Conservation (phyloP, 2,113 vertebrate species). For the Manacus vitellinus region DNA sequence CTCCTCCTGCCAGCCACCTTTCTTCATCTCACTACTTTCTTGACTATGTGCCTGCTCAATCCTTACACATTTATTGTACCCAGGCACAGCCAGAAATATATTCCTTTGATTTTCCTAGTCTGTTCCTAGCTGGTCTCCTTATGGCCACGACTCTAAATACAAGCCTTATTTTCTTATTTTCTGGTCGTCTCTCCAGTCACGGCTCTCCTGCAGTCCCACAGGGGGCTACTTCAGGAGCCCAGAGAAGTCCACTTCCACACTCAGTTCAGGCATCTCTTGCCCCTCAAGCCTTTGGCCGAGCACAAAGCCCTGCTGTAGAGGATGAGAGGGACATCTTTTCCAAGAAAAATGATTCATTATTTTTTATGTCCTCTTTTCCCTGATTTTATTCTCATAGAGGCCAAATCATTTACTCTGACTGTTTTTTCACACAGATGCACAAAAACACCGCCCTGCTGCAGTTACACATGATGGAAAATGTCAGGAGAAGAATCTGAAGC, state of each 20-base stretch:
- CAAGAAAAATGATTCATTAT: not conserved
- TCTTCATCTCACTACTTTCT: not conserved
- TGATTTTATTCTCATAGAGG: not conserved
- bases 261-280: not conserved
- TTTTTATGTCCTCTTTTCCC: not conserved
- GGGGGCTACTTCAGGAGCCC: not conserved
- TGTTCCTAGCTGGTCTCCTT: not conserved
- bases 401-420: not conserved
- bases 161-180: not conserved
- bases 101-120: not conserved
- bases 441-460: not conserved
- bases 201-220: not conserved
- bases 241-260: not conserved
- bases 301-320: rapidly evolving
- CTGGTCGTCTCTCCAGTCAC: not conserved
- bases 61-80: not conserved
- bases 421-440: not conserved
- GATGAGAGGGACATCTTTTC: not conserved
- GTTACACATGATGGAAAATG: not conserved
- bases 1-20: not conserved
- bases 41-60: not conserved
- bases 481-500: not conserved
- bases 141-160: not conserved
- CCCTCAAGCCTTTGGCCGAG: not conserved
- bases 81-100: not conserved